Evolutionary conservation across 2,888 invertebrate genomes (phyloP).

Genomic region (Drosophila kuntzei): DNA sequence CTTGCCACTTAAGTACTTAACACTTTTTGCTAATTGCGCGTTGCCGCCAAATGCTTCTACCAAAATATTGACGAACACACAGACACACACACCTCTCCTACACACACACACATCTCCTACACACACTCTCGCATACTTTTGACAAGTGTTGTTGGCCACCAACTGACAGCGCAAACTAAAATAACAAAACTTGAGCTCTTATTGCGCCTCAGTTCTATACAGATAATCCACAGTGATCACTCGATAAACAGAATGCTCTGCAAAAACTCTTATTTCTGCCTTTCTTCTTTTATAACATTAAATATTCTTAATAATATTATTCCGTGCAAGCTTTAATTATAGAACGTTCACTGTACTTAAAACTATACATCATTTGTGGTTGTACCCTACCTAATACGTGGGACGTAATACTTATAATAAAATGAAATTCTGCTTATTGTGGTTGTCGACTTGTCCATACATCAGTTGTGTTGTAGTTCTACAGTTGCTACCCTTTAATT

Average conservation of each 20-base stretch:
- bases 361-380: background rate
- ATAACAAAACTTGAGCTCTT: constrained; percentile 38
- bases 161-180: constrained; percentile 51
- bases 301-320: background rate
- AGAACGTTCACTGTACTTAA: constrained; percentile 2
- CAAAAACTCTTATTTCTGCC: background rate
- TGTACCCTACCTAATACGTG: constrained; percentile 28
- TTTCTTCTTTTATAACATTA: background rate
- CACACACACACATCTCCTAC: constrained; percentile 11
- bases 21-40: constrained; percentile 81
- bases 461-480: constrained; percentile 18
- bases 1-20: constrained; percentile 82
- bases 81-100: constrained; percentile 23
- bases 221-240: background rate
- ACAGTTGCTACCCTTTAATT: background rate
- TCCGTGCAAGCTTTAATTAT: background rate
- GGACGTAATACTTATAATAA: constrained; percentile 36
- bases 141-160: constrained; percentile 72
- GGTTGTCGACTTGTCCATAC: constrained; percentile 6
- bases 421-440: constrained; percentile 28
- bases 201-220: constrained; percentile 52
- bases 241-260: background rate
- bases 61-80: constrained; percentile 63
- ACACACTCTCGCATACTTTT: constrained; percentile 10
- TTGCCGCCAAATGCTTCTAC: constrained; percentile 71